Evolutionary conservation across 2,888 invertebrate genomes (phyloP).

Genomic region (Drosophila macrothrix): DNA sequence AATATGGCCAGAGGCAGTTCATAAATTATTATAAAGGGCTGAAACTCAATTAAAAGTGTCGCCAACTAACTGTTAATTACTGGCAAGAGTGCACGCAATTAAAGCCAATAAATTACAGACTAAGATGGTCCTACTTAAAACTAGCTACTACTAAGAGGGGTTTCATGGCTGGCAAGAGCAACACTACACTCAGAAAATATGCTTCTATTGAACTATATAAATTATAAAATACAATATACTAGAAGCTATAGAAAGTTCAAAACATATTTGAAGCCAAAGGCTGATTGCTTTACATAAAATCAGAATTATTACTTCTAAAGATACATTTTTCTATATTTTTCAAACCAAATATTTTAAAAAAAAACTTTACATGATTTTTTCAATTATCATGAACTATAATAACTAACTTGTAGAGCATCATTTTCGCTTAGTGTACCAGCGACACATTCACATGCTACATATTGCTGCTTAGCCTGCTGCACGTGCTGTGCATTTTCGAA

Average conservation of each 20-base stretch:
- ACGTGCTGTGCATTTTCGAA: conserved; percentile 72
- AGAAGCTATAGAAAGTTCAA: no score
- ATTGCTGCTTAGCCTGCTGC: conserved; percentile 39
- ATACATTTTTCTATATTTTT: neutral
- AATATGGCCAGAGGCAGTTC: conserved; percentile 70
- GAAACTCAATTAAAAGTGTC: conserved; percentile 77
- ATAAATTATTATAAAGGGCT: conserved; percentile 73
- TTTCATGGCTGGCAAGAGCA: neutral
- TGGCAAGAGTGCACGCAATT: conserved; percentile 42
- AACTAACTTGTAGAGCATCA: neutral
- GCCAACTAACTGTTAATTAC: conserved; percentile 70
- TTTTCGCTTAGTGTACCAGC: neutral
- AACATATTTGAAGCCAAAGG: neutral
- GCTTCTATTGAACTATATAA: neutral
- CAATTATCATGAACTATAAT: neutral
- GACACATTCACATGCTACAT: neutral
- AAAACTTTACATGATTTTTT: neutral
- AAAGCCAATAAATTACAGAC: conserved; percentile 63
- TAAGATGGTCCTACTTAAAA: neutral
- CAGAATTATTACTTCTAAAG: no score
- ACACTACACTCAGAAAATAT: neutral
- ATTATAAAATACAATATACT: no score
- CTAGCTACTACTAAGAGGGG: neutral
- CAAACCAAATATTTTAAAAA: neutral
- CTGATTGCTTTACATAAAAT: neutral